phyloP scores from a whole-genome alignment of 2,113 vertebrate species.

The Tinamus guttatus region DNA sequence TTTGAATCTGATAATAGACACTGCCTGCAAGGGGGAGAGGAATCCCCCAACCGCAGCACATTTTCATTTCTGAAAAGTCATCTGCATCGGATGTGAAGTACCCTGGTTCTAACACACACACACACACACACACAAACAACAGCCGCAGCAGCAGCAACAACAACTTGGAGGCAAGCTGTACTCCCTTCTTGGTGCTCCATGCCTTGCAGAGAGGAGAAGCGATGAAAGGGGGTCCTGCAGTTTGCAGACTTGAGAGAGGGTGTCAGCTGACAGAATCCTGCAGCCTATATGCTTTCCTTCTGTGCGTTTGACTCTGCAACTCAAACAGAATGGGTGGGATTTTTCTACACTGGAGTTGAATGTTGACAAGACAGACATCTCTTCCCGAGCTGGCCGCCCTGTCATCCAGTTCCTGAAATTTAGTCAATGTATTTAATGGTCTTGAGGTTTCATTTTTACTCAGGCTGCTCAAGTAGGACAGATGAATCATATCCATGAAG shows the following conservation, averaged over 20 bases:
- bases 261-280: background rate
- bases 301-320: background rate
- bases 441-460: background rate
- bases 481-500: background rate
- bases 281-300: background rate
- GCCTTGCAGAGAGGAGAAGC: background rate
- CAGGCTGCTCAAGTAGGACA: background rate
- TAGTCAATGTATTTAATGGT: background rate
- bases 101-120: background rate
- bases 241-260: background rate
- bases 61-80: background rate
- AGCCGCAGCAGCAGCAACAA: too few species aligned
- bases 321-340: rapidly evolving
- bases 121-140: too few species aligned
- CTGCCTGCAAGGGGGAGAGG: background rate
- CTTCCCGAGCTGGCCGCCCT: background rate
- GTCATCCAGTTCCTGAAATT: background rate
- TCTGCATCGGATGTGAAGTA: background rate
- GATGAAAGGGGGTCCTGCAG: background rate
- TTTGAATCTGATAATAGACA: background rate
- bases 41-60: background rate
- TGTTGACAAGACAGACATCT: background rate
- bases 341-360: background rate
- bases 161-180: conserved; percentile 5
- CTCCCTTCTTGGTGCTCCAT: rapidly evolving